A percentile compares a stretch with the other conserved stretches of the same genome.
Conservation (phyloP, 2,888 invertebrate species). For the Pteria penguin region DNA sequence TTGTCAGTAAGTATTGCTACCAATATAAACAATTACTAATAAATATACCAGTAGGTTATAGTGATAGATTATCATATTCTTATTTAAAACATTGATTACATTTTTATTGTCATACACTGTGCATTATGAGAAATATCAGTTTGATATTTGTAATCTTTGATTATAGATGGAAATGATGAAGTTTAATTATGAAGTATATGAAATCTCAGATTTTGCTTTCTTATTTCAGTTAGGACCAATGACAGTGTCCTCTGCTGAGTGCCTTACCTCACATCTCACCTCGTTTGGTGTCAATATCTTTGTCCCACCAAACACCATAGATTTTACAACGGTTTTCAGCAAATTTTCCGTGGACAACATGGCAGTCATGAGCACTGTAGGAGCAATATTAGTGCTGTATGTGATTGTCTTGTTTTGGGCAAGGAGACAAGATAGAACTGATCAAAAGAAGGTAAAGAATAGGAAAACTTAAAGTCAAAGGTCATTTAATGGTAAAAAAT, state of each 20-base stretch:
- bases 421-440: conserved; percentile 69
- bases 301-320: conserved; percentile 76
- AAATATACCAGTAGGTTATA: too few species aligned
- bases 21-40: too few species aligned
- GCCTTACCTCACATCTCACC: conserved; percentile 44
- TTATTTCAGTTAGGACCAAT: conserved; percentile 34
- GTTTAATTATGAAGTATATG: too few species aligned
- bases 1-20: conserved; percentile 11
- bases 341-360: conserved; percentile 74
- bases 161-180: too few species aligned
- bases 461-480: background rate
- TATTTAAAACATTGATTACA: too few species aligned
- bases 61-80: too few species aligned
- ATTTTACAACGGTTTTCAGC: conserved; percentile 77
- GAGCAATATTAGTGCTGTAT: conserved; percentile 64
- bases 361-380: conserved; percentile 74
- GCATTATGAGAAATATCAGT: too few species aligned
- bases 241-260: conserved; percentile 14
- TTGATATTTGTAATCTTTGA: too few species aligned
- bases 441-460: conserved; percentile 55
- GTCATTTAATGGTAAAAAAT: too few species aligned
- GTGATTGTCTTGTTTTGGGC: conserved; percentile 69
- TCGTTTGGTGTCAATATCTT: conserved; percentile 62
- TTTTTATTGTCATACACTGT: too few species aligned
- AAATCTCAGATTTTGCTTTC: background rate